Evolutionary conservation across 2,113 vertebrate species (phyloP), one percentile per base, ranked within the genome.

Genomic region (Brachirus orientalis): DNA sequence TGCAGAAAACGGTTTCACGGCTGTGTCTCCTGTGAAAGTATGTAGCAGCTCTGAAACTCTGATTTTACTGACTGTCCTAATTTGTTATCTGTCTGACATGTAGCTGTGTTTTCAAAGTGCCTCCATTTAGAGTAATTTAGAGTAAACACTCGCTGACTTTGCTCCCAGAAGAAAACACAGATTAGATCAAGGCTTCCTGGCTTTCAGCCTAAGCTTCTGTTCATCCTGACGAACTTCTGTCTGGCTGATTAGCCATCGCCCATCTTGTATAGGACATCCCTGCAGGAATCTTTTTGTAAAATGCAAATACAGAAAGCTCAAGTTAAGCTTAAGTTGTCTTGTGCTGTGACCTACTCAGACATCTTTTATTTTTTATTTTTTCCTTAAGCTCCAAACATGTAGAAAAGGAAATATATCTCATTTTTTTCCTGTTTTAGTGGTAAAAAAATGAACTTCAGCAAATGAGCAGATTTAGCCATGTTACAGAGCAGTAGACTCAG

Each of bases 141-240:
- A 65, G 50, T 74, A 69, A 79, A 80, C 76, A 64, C 72, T 41
- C 12, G 6, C 14, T 53, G 47, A 77, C 35, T 73, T 69, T 56
- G 46, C 5, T 69, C 69, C 60, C 73, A 59, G 53, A 72, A 47
- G 76, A 3, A 53, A 2, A 56, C 40, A 69, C 37, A 85, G 72
- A 88, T 84, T 63, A 79, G 44, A 87, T 88, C 57, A 38, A 73
- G 67, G 60, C 69, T 51, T 65, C 50, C 55, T 68, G 69, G 72
- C 53, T 64, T 17, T 53, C 9, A 5, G 53, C 52, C 64, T 46
- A 69, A 53, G 63, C 36, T 35, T 33, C 47, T 62, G 70, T 58
- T 45, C 53, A 57, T 74, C 71, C 54, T 56, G 48, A 56, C 57
- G 17, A 69, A 83, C 57, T 69, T 71, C 41, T 17, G 2, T 12